Percentiles rank a stretch among this genome's conserved stretches.
Evolutionary conservation across 2,888 invertebrate genomes (phyloP).

Genomic region (Brachypterus glaber): DNA sequence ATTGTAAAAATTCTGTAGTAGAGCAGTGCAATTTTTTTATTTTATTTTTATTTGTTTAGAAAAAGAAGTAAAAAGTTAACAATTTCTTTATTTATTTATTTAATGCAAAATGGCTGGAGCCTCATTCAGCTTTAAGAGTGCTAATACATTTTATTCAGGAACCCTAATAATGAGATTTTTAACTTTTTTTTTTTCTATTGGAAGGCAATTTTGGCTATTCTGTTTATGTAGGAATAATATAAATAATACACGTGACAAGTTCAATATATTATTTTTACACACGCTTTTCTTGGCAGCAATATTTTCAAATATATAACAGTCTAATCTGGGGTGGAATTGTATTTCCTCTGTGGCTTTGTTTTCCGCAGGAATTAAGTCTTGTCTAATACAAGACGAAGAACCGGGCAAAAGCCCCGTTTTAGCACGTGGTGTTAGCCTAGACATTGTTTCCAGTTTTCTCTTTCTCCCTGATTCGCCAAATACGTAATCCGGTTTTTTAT

Average conservation of each 20-base stretch:
- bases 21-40: no score
- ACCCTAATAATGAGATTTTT: slow-evolving; percentile 15
- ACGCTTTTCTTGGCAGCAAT: slow-evolving; percentile 30
- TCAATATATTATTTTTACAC: slow-evolving; percentile 37
- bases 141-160: slow-evolving; percentile 16
- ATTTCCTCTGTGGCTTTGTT: slow-evolving; percentile 35
- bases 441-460: no score
- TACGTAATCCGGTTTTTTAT: no score
- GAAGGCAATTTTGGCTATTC: slow-evolving; percentile 29
- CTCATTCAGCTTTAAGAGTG: no score
- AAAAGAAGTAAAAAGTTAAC: no score
- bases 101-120: no score
- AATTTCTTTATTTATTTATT: no score
- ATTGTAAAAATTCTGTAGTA: no score
- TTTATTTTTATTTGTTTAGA: no score
- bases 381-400: slow-evolving; percentile 32
- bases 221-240: slow-evolving; percentile 32
- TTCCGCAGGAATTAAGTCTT: slow-evolving; percentile 39
- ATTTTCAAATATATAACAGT: slow-evolving; percentile 31
- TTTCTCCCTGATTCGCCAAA: no score
- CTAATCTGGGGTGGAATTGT: slow-evolving; percentile 39
- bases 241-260: slow-evolving; percentile 38
- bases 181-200: slow-evolving; percentile 16
- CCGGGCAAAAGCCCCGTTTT: slow-evolving; percentile 13
- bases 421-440: no score